Conservation (phyloP, 2,797 vertebrate genomes). For the Eulemur rubriventer region DNA sequence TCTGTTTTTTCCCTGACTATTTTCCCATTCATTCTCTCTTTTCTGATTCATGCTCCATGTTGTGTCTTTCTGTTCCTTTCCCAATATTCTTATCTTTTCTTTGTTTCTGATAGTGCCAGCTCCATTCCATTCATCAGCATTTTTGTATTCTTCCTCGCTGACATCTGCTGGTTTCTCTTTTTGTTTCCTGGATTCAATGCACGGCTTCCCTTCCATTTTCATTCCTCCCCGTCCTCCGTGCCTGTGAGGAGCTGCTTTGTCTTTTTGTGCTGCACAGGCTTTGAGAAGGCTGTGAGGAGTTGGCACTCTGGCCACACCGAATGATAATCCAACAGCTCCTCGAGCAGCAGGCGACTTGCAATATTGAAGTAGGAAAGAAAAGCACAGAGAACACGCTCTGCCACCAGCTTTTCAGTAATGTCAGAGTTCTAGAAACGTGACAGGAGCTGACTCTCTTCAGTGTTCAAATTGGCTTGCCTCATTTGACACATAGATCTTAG, state of each 20-base stretch:
- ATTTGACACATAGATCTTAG: not conserved
- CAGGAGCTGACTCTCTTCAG: not conserved
- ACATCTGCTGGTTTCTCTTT: slow-evolving; percentile 51
- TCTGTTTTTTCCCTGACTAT: not conserved
- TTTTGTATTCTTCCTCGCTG: not conserved
- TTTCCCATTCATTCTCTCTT: not conserved
- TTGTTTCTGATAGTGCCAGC: not conserved
- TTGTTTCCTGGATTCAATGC: not conserved
- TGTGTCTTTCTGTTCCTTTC: not conserved
- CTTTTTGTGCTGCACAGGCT: slow-evolving; percentile 34
- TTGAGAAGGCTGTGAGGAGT: not conserved
- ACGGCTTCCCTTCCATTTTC: not conserved
- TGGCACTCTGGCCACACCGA: not conserved
- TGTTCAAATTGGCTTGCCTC: not conserved
- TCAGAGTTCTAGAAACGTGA: not conserved
- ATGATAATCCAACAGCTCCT: slow-evolving; percentile 12
- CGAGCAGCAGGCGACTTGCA: not conserved
- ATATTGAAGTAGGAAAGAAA: slow-evolving; percentile 20
- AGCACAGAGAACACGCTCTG: not conserved
- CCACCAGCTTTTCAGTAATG: not conserved
- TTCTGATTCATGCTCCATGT: not conserved
- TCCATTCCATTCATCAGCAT: not conserved
- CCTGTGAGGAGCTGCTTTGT: slow-evolving; percentile 41
- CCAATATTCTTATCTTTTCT: not conserved
- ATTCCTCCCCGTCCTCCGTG: not conserved